Base-by-base conservation (phyloP, 2,113 vertebrate species). In the Lucifuga dentata region DNA sequence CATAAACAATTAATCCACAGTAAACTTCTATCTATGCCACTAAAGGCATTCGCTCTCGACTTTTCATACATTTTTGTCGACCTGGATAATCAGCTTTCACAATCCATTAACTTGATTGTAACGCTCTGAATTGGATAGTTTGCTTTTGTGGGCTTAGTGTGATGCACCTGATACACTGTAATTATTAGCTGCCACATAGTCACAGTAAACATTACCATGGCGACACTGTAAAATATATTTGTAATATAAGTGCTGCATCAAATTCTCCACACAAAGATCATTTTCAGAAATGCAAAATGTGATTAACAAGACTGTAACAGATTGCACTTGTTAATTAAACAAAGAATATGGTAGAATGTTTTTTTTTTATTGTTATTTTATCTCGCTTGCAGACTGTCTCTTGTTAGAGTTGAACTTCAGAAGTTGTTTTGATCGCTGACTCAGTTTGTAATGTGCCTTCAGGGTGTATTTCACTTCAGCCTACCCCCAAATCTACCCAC, bases 381-480 rank as follows among this genome's bases (percentile, higher is more conserved):
- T 80, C 55, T 64, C 12, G 26, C 51, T 10, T 46, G 33, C 26
- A 86, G 69, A 79, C 81, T 75, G 85, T 81, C 77, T 49, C 73
- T 86, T 83, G 60, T 87, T 76, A 73, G 76, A 85, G 76, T 82
- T 88, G 85, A 89, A 87, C 82, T 88, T 86, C 80, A 84, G 67
- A 85, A 84, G 86, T 87, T 83, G 83, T 89, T 91, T 90, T 90
- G 84, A 88, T 88, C 68, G 76, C 87, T 86, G 86, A 91, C 76
- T 89, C 84, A 89, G 83, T 90, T 78, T 85, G 63, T 80, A 87
- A 86, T 78, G 67, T 87, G 87, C 83, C 90, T 90, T 84, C 67
- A 68, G 86, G 80, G 77, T 88, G 72, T 76, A 84, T 88, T 59
- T 76, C 80, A 83, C 81, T 90, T 83, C 82, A 75, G 73, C 80